Percentiles rank a stretch among this genome's conserved stretches.
Conservation (phyloP, 2,113 vertebrate genomes). For the Petaurus breviceps region DNA sequence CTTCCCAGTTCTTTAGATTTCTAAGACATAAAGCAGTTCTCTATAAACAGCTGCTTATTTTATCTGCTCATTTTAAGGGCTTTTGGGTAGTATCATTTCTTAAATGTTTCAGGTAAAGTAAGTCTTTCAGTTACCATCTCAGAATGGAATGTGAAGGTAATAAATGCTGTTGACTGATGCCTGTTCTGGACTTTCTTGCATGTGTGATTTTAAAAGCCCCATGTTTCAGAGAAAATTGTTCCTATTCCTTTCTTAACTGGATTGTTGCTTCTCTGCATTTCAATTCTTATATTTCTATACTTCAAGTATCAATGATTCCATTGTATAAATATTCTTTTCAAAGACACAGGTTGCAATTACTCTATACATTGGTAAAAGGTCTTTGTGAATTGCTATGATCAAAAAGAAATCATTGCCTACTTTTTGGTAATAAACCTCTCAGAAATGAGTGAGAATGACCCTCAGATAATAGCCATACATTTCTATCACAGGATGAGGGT, state of each 20-base stretch:
- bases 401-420: not conserved
- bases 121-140: not conserved
- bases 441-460: not conserved
- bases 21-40: not conserved
- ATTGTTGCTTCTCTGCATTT: not conserved
- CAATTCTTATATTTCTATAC: not conserved
- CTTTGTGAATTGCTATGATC: not conserved
- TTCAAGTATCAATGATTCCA: not conserved
- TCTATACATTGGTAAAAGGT: too few species aligned
- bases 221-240: not conserved
- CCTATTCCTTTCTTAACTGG: not conserved
- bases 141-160: not conserved
- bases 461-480: not conserved
- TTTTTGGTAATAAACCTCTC: not conserved
- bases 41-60: not conserved
- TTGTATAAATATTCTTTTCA: not conserved
- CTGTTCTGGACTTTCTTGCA: not conserved
- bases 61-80: not conserved
- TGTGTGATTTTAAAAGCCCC: not conserved
- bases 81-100: constrained; percentile 1
- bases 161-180: not conserved
- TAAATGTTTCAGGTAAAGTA: not conserved
- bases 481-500: not conserved
- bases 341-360: too few species aligned
- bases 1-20: not conserved